Evolutionary conservation across 2,113 vertebrate species (phyloP).

Genomic region (Ondatra zibethicus): DNA sequence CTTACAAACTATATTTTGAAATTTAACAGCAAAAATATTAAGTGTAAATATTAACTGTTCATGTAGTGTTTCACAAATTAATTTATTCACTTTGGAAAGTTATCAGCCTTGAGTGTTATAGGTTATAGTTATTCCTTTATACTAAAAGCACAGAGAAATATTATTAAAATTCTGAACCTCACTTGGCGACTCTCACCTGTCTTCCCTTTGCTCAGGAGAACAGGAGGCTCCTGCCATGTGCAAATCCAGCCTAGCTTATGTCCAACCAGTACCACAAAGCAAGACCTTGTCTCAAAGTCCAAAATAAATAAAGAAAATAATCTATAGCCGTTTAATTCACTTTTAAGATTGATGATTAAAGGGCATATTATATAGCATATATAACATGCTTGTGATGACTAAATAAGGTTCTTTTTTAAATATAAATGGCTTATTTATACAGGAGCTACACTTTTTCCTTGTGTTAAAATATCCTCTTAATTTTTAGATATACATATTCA

Average conservation of each 20-base stretch:
- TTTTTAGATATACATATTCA: constrained; percentile 58
- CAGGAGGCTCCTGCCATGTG: not conserved
- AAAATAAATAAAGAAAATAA: not conserved
- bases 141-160: constrained; percentile 27
- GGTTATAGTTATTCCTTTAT: constrained; percentile 47
- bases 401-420: constrained; percentile 56
- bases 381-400: constrained; percentile 42
- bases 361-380: not conserved
- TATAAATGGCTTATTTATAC: constrained; percentile 58
- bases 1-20: constrained; percentile 55
- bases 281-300: not conserved
- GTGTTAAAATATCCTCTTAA: constrained; percentile 43
- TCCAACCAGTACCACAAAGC: not conserved
- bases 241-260: not conserved
- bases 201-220: not conserved
- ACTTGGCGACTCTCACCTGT: not conserved
- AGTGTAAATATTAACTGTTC: not conserved
- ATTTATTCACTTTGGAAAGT: constrained; percentile 51
- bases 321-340: constrained; percentile 42
- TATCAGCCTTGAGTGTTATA: constrained; percentile 23
- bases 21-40: constrained; percentile 12
- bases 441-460: constrained; percentile 41
- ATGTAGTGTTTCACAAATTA: constrained; percentile 35
- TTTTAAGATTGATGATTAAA: constrained; percentile 56
- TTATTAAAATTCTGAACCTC: not conserved